These are phyloP conservation scores for Lucifuga dentata DNA, from an alignment of 2,113 vertebrate genomes.

Conservation along the genomic window DNA sequence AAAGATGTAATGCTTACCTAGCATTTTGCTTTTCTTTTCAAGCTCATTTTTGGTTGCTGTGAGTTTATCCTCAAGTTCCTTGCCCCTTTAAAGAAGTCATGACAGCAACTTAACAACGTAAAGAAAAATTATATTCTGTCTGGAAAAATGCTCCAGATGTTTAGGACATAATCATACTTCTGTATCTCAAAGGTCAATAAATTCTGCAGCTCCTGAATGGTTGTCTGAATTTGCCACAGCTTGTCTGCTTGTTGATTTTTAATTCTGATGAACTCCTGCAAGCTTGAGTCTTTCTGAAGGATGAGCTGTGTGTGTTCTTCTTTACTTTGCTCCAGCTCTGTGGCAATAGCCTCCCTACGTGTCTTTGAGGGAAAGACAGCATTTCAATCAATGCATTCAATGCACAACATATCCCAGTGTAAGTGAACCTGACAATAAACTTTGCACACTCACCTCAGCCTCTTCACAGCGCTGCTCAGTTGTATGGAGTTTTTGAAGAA, in stretches of 20 bases:
- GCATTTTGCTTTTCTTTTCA: conserved; percentile 51
- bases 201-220: conserved; percentile 77
- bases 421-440: background rate
- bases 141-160: background rate
- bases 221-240: conserved; percentile 79
- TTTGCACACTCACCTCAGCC: conserved; percentile 78
- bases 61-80: conserved; percentile 66
- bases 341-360: conserved; percentile 75
- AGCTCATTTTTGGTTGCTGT: conserved; percentile 56
- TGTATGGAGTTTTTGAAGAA: conserved; percentile 83
- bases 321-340: conserved; percentile 78
- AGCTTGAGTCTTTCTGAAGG: conserved; percentile 81
- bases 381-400: conserved; percentile 23
- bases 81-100: conserved; percentile 58
- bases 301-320: conserved; percentile 79
- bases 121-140: background rate
- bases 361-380: conserved; percentile 74
- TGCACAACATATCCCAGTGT: background rate
- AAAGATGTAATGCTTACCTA: conserved; percentile 64
- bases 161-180: conserved; percentile 77
- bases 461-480: conserved; percentile 81
- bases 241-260: conserved; percentile 78
- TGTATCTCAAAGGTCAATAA: conserved; percentile 82
- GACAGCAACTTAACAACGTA: conserved; percentile 38
- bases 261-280: conserved; percentile 82